Percentiles rank a stretch among this genome's conserved stretches.
These are phyloP conservation scores for Acleris sparsana DNA, from an alignment of 2,888 invertebrate species.

Conservation along the genomic window DNA sequence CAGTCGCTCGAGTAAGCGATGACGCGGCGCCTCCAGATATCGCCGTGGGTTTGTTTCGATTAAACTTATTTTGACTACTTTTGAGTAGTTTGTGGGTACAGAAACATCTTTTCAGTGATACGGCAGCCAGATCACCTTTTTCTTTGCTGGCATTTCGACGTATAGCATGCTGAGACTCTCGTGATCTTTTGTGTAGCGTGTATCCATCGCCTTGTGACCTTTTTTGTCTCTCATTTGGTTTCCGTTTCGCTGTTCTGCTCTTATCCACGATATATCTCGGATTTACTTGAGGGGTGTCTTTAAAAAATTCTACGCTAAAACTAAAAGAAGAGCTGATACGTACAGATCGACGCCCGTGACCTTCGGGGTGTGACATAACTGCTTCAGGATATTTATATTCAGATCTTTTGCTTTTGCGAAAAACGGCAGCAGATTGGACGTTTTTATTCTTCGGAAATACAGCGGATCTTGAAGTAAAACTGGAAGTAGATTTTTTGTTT, in stretches of 20 bases:
- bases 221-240: conserved; percentile 17
- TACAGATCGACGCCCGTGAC: conserved; percentile 34
- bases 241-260: conserved; percentile 4
- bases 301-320: conserved; percentile 44
- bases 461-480: conserved; percentile 41
- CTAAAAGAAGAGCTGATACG: conserved; percentile 41
- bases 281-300: conserved; percentile 33
- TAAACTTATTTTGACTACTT: background rate
- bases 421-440: conserved; percentile 43
- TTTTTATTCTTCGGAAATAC: conserved; percentile 42
- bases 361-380: conserved; percentile 28
- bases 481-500: conserved; percentile 48
- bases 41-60: background rate
- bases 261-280: conserved; percentile 22
- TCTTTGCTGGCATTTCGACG: background rate
- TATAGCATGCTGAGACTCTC: background rate
- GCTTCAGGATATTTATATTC: conserved; percentile 20
- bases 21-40: background rate
- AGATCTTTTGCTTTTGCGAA: conserved; percentile 36
- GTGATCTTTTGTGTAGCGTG: conserved; percentile 3
- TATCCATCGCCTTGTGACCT: conserved; percentile 39
- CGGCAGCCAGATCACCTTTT: background rate
- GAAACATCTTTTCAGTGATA: conserved; percentile 1
- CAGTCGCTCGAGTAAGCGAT: background rate
- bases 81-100: background rate